phyloP scores from a whole-genome alignment of 2,113 vertebrate genomes.

The Crotalus viridis region DNA sequence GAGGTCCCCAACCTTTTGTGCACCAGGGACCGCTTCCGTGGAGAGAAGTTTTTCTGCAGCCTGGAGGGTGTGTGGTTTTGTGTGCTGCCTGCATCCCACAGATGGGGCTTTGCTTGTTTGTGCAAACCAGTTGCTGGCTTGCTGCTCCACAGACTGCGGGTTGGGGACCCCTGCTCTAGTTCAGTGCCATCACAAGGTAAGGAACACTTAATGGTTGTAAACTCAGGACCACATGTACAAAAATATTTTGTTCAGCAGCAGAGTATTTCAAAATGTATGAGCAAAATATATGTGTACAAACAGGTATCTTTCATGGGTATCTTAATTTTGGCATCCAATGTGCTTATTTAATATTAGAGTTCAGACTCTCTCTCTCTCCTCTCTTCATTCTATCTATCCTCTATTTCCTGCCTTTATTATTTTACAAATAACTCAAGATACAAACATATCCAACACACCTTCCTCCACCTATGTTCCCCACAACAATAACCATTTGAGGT shows the following conservation, averaged over 20 bases:
- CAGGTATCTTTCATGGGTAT: neutral
- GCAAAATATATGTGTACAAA: neutral
- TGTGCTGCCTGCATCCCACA: no score
- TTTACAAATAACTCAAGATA: neutral
- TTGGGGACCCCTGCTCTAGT: neutral
- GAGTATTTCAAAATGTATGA: neutral
- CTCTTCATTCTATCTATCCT: no score
- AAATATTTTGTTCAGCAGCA: neutral
- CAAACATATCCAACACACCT: neutral
- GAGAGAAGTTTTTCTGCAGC: no score
- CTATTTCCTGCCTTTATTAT: neutral
- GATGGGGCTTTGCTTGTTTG: no score
- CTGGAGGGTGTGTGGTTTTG: no score
- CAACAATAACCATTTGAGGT: neutral
- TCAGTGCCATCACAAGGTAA: neutral
- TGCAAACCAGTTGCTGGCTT: no score
- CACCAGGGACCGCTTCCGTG: no score
- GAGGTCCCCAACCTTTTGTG: no score
- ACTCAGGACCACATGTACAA: neutral
- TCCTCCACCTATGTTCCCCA: neutral
- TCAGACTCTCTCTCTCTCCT: neutral
- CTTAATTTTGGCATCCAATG: neutral
- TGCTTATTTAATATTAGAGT: neutral
- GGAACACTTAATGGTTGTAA: neutral
- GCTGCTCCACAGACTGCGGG: no score